Conservation (phyloP, 2,113 vertebrate species). For the Nycticryphes semicollaris region DNA sequence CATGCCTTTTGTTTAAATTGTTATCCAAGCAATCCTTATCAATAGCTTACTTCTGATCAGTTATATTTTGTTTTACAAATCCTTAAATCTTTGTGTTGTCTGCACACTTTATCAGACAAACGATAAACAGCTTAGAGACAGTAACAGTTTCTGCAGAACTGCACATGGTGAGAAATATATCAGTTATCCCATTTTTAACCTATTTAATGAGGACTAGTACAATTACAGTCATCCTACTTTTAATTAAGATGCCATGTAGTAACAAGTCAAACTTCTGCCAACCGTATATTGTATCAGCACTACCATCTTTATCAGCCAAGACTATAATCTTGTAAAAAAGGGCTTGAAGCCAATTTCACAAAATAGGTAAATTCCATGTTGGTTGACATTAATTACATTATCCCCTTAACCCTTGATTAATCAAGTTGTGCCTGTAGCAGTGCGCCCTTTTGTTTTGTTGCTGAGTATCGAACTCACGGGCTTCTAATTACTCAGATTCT, state of each 20-base stretch:
- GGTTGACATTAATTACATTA: background rate
- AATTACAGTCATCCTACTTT: background rate
- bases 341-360: background rate
- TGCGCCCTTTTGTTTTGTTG: background rate
- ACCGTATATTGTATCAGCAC: background rate
- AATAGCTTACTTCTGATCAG: background rate
- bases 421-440: background rate
- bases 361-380: background rate
- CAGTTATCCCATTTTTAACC: background rate
- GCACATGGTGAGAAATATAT: background rate
- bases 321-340: background rate
- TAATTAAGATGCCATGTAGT: background rate
- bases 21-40: background rate
- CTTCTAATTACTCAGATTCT: background rate
- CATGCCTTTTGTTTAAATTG: background rate
- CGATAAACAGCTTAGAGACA: background rate
- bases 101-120: background rate
- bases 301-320: background rate
- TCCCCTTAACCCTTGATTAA: background rate
- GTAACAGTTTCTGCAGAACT: background rate
- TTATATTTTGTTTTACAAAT: background rate
- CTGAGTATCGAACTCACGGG: background rate
- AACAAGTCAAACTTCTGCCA: conserved; percentile 5
- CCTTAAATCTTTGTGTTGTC: background rate
- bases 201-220: background rate